Base-by-base conservation (phyloP, 2,797 vertebrate species). In the Poeciliopsis infans region DNA sequence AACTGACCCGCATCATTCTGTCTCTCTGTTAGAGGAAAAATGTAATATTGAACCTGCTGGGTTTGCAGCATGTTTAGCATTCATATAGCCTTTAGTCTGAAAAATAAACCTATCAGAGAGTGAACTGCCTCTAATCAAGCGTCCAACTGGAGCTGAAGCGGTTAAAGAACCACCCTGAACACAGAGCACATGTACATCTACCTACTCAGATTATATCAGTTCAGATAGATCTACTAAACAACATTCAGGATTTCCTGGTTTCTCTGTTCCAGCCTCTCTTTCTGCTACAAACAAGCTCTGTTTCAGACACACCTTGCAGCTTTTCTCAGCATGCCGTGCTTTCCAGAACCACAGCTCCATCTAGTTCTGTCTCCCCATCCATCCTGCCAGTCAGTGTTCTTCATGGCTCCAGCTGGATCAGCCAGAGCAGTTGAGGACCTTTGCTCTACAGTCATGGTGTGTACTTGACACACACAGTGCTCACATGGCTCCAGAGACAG, bases 341-440 rank as follows among this genome's bases (percentile, higher is more conserved):
- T 84, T 39, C 10, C 20, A 36, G 31, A 77, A 70, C 25, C 43
- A 84, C 85, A 86, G 85, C 86, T 86, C 78, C 82, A 53, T 80
- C 28, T 71, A 41, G 76, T 20, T 39, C 64, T 51, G 57, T 51
- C 69, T 16, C 7, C 36, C 66, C 79, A 78, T 80, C 51, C 45
- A 23, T 0, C 28, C 72, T 66, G 76, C 81, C 73, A 72, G 74
- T 74, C 53, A 61, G 12, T 47, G 75, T 66, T 59, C 70, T 73
- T 75, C 43, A 64, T 13, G 57, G 46, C 73, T 66, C 31, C 18
- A 46, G 77, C 43, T 53, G 18, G 47, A 49, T 6, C 77, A 75
- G 45, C 16, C 61, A 64, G 41, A 33, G 83, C 89, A 83, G 86
- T 80, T 79, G 76, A 77, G 41, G 59, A 33, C 33, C 18, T 2